Evolutionary conservation across 2,888 invertebrate genomes (phyloP), one percentile per base, ranked within the genome.

Genomic region (Harpalus rufipes): DNA sequence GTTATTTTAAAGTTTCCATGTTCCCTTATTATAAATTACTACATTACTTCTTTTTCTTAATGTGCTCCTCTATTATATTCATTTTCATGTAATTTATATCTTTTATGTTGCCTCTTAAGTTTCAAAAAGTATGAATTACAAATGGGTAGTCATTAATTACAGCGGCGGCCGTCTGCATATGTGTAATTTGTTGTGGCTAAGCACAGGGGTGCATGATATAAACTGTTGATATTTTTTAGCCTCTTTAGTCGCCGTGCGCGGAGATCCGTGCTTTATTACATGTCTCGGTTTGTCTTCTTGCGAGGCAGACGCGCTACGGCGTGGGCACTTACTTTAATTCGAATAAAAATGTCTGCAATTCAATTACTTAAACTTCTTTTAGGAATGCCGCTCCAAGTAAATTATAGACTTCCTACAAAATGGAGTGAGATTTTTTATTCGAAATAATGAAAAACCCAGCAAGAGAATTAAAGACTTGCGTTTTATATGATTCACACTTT

Each of bases 361-460:
- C 85, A 85, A 80, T 85, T 85, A 85, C 85, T 85, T 85, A 85
- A 85, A 85, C 85, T 85, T 85, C 85, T 85, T 85, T 80, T 58
- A 59, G 85, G 85, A 85, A 85, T 85, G 85, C 85, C 72, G 80
- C 80, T 72, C 18, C 85, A 72, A 85, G 39, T 85, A 85, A 85
- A 85, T 85, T 85, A 85, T 85, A 85, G 80, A 85, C 79, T 85
- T 79, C 65, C n/a, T 81, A 56, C 58, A 44, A 85, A 85, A 85
- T 79, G 80, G 80, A 80, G 58, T 72, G 59, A 56, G 85, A 80
- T 84, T 84, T 78, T 78, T 84, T 84, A 83, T 82, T 72, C 72
- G 72, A 72, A 82, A 82, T 82, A 72, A 82, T 74, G 83, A 81
- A 83, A 83, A 83, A 74, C 72, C 12, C 76, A 44, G 59, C 61